Evolutionary conservation across 2,888 invertebrate genomes (phyloP), one percentile per base, ranked within the genome.

Genomic region (Drosophila pullipes): DNA sequence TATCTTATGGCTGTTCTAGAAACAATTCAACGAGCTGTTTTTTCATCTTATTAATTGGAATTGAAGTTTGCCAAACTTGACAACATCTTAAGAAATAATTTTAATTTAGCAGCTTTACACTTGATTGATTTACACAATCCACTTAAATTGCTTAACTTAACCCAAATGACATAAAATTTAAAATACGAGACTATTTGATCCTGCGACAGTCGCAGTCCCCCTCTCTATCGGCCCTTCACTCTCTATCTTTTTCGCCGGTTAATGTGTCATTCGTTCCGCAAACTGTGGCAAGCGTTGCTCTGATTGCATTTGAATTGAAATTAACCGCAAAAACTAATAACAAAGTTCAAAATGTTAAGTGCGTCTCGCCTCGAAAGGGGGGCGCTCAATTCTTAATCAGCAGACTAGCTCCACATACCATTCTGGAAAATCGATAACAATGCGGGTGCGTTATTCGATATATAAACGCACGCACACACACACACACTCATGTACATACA

Each of bases 301-400:
- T 87, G 89, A 91, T 91, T 91, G 90, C 87, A 81, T 85, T 90
- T 78, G 83, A 77, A 86, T 88, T 82, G 83, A 83, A 87, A 82
- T 86, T 81, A 81, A 91, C 90, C 86, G 78, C 91, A 90, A 85
- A 91, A 91, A 89, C 91, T 85, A 86, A 85, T 79, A 91, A 89
- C 82, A 86, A 83, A 85, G 78, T 74, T 81, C 78, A 69, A 68
- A 75, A 82, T 78, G 68, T 77, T 76, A 87, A 83, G 75, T 69
- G 81, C 33, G 69, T 18, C 62, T 44, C 33, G 37, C 50, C 11
- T 57, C 60, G 28, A 4, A 6, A 39, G 52, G 30, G 25, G 10
- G 13, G 10, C 5, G 31, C 41, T 28, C 33, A 64, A 58, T 55
- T 70, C 70, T 68, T 64, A 57, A 41, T 31, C 62, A 58, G 41